Percentiles rank a stretch among this genome's conserved stretches.
These are phyloP conservation scores for Meliscaeva auricollis DNA, from an alignment of 2,888 invertebrate genomes.

Conservation along the genomic window DNA sequence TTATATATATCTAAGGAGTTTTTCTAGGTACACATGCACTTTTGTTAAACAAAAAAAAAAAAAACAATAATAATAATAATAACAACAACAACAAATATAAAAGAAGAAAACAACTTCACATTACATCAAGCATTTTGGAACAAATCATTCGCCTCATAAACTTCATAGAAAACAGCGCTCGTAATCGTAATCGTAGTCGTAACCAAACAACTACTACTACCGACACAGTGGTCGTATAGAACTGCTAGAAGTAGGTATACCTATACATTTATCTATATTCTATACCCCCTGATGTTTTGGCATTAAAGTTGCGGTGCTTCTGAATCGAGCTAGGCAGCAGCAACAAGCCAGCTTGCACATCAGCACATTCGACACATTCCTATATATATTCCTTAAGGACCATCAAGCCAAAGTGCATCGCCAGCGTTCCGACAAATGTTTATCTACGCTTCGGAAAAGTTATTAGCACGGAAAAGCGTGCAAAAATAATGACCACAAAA, in stretches of 20 bases:
- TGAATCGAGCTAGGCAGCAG: not conserved
- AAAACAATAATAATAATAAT: not conserved
- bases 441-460: conserved; percentile 69
- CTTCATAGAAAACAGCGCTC: conserved; percentile 64
- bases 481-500: conserved; percentile 74
- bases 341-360: conserved; percentile 4
- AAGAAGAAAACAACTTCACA: conserved; percentile 47
- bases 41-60: conserved; percentile 26
- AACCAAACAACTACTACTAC: conserved; percentile 19
- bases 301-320: not conserved
- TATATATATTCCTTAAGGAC: not conserved
- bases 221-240: too few relatives aligned
- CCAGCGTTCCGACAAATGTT: conserved; percentile 53
- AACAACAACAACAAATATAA: not conserved
- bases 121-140: conserved; percentile 70
- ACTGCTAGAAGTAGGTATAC: too few relatives aligned
- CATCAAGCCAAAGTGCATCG: conserved; percentile 42
- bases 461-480: conserved; percentile 74
- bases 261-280: not conserved
- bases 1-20: not conserved
- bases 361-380: not conserved
- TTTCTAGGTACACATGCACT: conserved; percentile 38
- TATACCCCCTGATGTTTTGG: conserved; percentile 26
- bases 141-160: conserved; percentile 76
- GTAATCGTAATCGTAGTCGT: conserved; percentile 66